Conservation (phyloP, 2,113 vertebrate genomes). For the Dipodomys merriami region DNA sequence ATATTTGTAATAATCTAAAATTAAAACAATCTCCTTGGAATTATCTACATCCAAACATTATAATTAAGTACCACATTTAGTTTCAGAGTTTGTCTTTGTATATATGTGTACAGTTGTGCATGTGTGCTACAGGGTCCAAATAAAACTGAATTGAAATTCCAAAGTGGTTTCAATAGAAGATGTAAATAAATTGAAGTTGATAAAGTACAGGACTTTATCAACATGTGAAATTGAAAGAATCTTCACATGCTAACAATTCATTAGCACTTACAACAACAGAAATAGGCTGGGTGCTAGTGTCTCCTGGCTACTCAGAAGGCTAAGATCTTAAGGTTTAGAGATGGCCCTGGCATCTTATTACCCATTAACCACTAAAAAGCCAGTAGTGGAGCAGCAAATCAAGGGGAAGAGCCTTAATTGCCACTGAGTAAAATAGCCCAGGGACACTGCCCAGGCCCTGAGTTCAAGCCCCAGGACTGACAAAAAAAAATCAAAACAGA, state of each 20-base stretch:
- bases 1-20: conserved; percentile 38
- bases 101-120: not conserved
- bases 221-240: not conserved
- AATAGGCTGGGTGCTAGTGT: not conserved
- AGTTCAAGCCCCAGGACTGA: too few relatives aligned
- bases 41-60: not conserved
- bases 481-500: too few relatives aligned
- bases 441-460: too few relatives aligned
- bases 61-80: not conserved
- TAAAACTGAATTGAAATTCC: not conserved
- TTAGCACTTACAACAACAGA: not conserved
- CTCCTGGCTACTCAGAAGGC: too few relatives aligned
- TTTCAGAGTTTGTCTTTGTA: not conserved
- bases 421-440: too few relatives aligned
- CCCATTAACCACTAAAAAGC: too few relatives aligned
- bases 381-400: too few relatives aligned
- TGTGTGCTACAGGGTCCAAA: not conserved
- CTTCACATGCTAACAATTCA: not conserved
- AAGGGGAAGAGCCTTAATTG: too few relatives aligned
- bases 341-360: too few relatives aligned
- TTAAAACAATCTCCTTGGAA: not conserved
- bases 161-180: conserved; percentile 11
- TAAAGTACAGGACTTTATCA: not conserved
- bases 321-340: too few relatives aligned
- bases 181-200: not conserved